Base-by-base conservation (phyloP, 2,113 vertebrate genomes). In the Oryzias curvinotus region DNA sequence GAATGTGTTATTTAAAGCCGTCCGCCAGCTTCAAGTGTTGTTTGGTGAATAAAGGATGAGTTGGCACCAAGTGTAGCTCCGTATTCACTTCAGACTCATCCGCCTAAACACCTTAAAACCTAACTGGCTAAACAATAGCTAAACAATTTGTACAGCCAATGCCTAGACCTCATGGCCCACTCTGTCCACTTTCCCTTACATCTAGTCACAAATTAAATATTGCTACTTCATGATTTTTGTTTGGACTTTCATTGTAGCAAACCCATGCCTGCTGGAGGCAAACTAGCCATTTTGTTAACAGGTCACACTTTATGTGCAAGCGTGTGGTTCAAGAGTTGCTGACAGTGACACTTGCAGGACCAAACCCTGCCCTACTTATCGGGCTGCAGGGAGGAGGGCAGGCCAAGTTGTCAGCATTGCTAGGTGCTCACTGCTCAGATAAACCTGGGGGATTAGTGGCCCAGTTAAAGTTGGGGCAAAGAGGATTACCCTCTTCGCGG, bases 361-460 rank as follows among this genome's bases (percentile, higher is more conserved):
- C 81, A 57, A 85, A 82, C 71, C 85, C 82, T 91, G 92, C 77
- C 91, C 90, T 93, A 92, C 90, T 92, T 93, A 91, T 80, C 81
- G 82, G 83, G 70, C 81, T 81, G 80, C 76, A 57, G 62, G 73
- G 82, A 82, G 81, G 85, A 87, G 87, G 87, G 86, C 80, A 90
- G 90, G 87, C 86, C 84, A 88, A 89, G 85, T 87, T 90, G 91
- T 90, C 87, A 91, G 90, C 85, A 87, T 83, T 63, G 63, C 80
- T 87, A 91, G 91, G 90, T 90, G 90, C 91, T 91, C 86, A 85
- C 86, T 90, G 90, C 90, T 91, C 82, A 91, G 88, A 92, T 92
- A 93, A 91, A 93, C 91, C 89, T 90, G 75, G 62, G 87, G 91
- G 92, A 93, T 94, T 94, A 93, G 89, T 91, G 90, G 91, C 89